Conservation (phyloP, 2,888 invertebrate species). For the Odontocerum albicorne region DNA sequence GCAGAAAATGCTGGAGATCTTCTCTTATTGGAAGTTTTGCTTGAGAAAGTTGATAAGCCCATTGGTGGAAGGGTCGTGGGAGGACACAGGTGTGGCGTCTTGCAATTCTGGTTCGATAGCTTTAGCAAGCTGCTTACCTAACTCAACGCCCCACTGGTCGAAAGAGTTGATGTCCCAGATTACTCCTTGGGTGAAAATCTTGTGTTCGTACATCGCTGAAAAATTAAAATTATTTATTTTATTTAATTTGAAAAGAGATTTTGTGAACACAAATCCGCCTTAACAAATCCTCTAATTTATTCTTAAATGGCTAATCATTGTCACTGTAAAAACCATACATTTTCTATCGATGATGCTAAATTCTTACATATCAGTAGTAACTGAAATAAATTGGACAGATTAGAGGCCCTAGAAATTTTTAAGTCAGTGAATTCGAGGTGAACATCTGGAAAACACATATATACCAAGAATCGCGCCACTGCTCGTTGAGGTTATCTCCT, state of each 20-base stretch:
- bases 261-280: not conserved
- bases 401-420: no score
- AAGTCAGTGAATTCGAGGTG: no score
- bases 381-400: no score
- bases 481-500: no score
- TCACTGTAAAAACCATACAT: not conserved
- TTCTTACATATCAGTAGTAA: no score
- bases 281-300: not conserved
- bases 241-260: not conserved
- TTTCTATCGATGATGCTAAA: not conserved
- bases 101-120: conserved; percentile 95
- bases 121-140: conserved; percentile 98
- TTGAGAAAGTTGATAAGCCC: conserved; percentile 96
- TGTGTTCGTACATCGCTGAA: conserved; percentile 95
- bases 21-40: conserved; percentile 61
- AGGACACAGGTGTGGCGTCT: conserved; percentile 63
- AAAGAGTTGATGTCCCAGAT: conserved; percentile 99
- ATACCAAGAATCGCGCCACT: no score
- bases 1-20: no score
- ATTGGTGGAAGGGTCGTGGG: conserved; percentile 95
- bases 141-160: conserved; percentile 99
- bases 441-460: no score
- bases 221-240: not conserved
- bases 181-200: conserved; percentile 97
- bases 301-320: not conserved